Conservation (phyloP, 2,888 invertebrate genomes). For the Sinopyrophorus schimmeli region DNA sequence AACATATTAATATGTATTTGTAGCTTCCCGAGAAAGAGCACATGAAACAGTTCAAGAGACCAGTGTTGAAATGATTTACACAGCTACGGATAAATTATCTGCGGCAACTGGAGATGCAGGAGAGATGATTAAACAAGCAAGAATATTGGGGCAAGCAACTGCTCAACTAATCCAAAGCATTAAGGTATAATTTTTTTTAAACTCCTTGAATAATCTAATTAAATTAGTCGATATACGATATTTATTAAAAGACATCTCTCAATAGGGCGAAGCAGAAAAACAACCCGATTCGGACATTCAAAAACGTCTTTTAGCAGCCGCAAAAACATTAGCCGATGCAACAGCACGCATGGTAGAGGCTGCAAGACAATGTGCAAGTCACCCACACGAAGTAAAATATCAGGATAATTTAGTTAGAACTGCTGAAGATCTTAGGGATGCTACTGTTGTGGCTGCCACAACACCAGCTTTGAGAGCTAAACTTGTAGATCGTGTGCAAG, state of each 20-base stretch:
- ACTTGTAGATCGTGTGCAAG: conserved; percentile 64
- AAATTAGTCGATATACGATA: not conserved
- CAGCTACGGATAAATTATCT: conserved; percentile 86
- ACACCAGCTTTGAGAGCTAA: conserved; percentile 74
- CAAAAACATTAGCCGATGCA: conserved; percentile 93
- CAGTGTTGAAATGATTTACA: conserved; percentile 86
- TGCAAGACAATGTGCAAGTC: conserved; percentile 87
- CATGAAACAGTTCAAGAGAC: conserved; percentile 72
- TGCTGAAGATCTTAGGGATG: conserved; percentile 90
- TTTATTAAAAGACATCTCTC: not conserved
- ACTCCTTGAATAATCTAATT: not conserved
- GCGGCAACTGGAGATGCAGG: conserved; percentile 84
- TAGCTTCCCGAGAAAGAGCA: conserved; percentile 64
- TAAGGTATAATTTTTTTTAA: conserved; percentile 58
- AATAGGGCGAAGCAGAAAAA: conserved; percentile 80
- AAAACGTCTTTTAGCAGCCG: conserved; percentile 87
- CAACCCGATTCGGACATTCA: conserved; percentile 88
- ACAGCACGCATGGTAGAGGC: conserved; percentile 97
- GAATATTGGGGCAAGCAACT: conserved; percentile 90
- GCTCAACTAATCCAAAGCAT: conserved; percentile 93
- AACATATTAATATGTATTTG: not conserved
- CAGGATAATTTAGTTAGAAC: conserved; percentile 85
- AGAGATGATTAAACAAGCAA: conserved; percentile 93
- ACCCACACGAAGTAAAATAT: conserved; percentile 77
- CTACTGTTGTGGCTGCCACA: conserved; percentile 82